Conservation (phyloP, 2,888 invertebrate genomes). For the Cephonodes hylas region DNA sequence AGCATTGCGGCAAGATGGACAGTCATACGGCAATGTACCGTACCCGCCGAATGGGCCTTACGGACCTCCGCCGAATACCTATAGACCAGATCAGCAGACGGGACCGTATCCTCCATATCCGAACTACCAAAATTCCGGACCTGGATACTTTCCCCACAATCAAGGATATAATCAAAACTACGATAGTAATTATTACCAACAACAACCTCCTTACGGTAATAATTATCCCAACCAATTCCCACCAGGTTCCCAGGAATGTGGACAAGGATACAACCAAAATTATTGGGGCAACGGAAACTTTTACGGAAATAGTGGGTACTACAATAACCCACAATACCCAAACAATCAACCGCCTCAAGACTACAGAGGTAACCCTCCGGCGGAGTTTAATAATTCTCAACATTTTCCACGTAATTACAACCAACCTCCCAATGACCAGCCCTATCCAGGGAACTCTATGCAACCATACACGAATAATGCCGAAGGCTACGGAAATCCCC, state of each 20-base stretch:
- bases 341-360: constrained; percentile 60
- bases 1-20: constrained; percentile 45
- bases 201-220: constrained; percentile 57
- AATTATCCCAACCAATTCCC: constrained; percentile 74
- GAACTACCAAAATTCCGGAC: constrained; percentile 60
- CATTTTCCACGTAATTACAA: constrained; percentile 62
- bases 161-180: constrained; percentile 70
- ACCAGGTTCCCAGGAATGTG: constrained; percentile 50
- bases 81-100: constrained; percentile 55
- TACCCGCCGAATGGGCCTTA: constrained; percentile 64
- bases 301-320: constrained; percentile 65
- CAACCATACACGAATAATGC: constrained; percentile 59
- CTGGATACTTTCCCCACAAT: constrained; percentile 75
- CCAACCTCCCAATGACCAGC: constrained; percentile 45
- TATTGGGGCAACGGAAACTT: constrained; percentile 71
- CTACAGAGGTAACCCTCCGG: constrained; percentile 49
- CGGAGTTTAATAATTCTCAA: constrained; percentile 53
- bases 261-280: constrained; percentile 63
- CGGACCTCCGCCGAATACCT: constrained; percentile 47
- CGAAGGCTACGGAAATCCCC: constrained; percentile 56
- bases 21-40: constrained; percentile 45
- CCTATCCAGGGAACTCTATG: constrained; percentile 54
- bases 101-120: constrained; percentile 68
- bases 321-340: constrained; percentile 67
- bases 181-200: constrained; percentile 66